A percentile compares a stretch with the other conserved stretches of the same genome.
Evolutionary conservation across 2,113 vertebrate genomes (phyloP).

Genomic region (Datnioides undecimradiatus): DNA sequence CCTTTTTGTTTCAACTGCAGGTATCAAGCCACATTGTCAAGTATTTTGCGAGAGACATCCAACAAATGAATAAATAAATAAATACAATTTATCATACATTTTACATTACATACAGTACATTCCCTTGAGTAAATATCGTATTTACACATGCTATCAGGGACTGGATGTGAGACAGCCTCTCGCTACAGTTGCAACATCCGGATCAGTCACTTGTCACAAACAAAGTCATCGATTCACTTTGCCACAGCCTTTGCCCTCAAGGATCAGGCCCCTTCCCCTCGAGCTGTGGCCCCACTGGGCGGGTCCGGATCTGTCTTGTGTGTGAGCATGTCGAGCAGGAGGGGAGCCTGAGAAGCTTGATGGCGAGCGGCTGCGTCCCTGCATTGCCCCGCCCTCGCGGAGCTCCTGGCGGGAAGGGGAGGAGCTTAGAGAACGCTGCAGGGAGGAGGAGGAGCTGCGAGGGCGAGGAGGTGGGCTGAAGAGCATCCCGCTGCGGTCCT

Average conservation of each 20-base stretch:
- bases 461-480: slow-evolving; percentile 90
- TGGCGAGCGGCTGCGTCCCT: slow-evolving; percentile 92
- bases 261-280: slow-evolving; percentile 76
- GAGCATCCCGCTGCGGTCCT: slow-evolving; percentile 90
- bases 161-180: slow-evolving; percentile 52
- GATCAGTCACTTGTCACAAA: slow-evolving; percentile 36
- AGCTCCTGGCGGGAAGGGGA: slow-evolving; percentile 92
- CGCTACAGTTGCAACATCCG: slow-evolving; percentile 33
- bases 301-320: slow-evolving; percentile 87
- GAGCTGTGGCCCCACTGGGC: slow-evolving; percentile 83
- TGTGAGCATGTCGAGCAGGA: slow-evolving; percentile 89
- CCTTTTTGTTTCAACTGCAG: slow-evolving; percentile 50
- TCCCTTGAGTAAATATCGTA: slow-evolving; percentile 82
- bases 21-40: slow-evolving; percentile 72
- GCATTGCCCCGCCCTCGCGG: slow-evolving; percentile 80
- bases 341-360: slow-evolving; percentile 93
- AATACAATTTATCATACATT: slow-evolving; percentile 84
- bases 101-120: slow-evolving; percentile 87
- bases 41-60: slow-evolving; percentile 70
- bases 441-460: slow-evolving; percentile 89
- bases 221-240: slow-evolving; percentile 92
- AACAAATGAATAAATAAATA: slow-evolving; percentile 83
- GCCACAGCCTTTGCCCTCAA: slow-evolving; percentile 88
- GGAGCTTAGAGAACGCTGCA: slow-evolving; percentile 95
- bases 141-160: slow-evolving; percentile 82